Base-by-base conservation (phyloP, 2,797 vertebrate genomes). In the Chrysocyon brachyurus region DNA sequence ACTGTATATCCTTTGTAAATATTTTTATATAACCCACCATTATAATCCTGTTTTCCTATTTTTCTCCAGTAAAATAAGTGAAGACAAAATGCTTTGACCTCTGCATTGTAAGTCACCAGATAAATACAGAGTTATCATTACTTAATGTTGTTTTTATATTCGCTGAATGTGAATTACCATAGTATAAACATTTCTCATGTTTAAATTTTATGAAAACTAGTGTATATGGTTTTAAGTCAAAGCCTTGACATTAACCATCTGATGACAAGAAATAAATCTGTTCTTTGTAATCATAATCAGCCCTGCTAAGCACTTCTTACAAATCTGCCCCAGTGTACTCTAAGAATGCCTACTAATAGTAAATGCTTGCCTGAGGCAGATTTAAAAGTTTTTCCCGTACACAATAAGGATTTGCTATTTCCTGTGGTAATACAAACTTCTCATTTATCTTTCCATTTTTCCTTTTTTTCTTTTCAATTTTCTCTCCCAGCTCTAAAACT, bases 401-500 rank as follows among this genome's bases (percentile, higher is more conserved):
- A 81, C 95, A 97, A 90, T 97, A 98, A 98, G 91, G 86, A 90
- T 97, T 92, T 91, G n/a, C 94, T 10, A 46, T 92, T 94, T 86
- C 54, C 68, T n/a, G 3, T 87, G 86, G 83, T 91, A 40, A n/a
- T 52, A 64, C 9, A 90, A 87, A 89, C 61, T 54, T 97, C 86
- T 68, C 70, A 16, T 94, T 86, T 87, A 54, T 98, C 64, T 6
- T 79, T 96, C 59, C 82, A 63, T 82, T 36, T 83, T 97, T 86
- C 57, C 72, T 87, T 90, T 94, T 90, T 95, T 91, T 86, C n/a
- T 49, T 96, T 97, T 78, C 46, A 77, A 92, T 77, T 57, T 91
- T 87, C 94, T 97, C 97, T 93, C 94, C 95, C 97, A 91, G 16
- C 70, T 97, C 83, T 98, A 98, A 98, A 98, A 98, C 98, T 98